These are phyloP conservation scores for Sebastolobus alascanus DNA, from an alignment of 2,797 vertebrate genomes.

Conservation along the genomic window DNA sequence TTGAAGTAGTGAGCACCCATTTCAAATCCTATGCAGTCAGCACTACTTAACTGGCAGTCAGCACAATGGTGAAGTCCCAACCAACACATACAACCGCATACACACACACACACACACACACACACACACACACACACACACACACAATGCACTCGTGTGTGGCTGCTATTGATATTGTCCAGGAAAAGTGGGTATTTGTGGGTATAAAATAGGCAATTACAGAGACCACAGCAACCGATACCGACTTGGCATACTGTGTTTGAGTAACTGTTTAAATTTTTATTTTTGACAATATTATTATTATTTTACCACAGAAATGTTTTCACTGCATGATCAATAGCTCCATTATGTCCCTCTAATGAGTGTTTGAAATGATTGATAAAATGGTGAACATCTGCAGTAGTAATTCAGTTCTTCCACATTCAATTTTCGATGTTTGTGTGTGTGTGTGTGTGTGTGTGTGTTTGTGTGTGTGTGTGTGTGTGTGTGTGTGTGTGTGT, in stretches of 20 bases:
- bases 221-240: conserved; percentile 37
- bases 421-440: conserved; percentile 17
- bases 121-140: not conserved
- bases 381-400: conserved; percentile 34
- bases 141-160: conserved; percentile 13
- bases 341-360: conserved; percentile 20
- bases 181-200: conserved; percentile 24
- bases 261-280: conserved; percentile 20
- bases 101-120: not conserved
- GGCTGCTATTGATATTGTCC: conserved; percentile 36
- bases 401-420: conserved; percentile 9
- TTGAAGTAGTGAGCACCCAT: not conserved
- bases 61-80: not conserved
- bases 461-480: conserved; percentile 3
- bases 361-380: conserved; percentile 30
- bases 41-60: conserved; percentile 22
- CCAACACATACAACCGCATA: conserved; percentile 7
- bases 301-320: conserved; percentile 44
- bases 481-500: not conserved
- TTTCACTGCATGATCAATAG: conserved; percentile 41
- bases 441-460: conserved; percentile 5
- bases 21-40: conserved; percentile 31
- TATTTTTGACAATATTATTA: conserved; percentile 34
- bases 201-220: conserved; percentile 41
- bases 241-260: conserved; percentile 7